These are phyloP conservation scores for Endotricha flammealis DNA, from an alignment of 2,888 invertebrate species.

Conservation along the genomic window DNA sequence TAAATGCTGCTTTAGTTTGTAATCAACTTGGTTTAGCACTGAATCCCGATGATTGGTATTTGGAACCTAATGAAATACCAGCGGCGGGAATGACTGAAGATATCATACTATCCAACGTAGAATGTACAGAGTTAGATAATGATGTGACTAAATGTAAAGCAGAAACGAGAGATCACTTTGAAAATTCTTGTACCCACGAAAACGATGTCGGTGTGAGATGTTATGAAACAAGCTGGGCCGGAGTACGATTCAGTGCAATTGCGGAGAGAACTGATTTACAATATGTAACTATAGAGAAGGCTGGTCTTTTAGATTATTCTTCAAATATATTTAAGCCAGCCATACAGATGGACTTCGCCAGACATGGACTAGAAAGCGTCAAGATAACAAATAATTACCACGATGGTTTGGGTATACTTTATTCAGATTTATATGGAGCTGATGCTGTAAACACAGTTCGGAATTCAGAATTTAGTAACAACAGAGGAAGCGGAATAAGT, in stretches of 20 bases:
- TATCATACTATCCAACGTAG: constrained; percentile 90
- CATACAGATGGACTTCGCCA: constrained; percentile 90
- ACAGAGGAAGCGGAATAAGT: constrained; percentile 92
- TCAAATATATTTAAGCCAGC: constrained; percentile 93
- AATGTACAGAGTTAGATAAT: constrained; percentile 93
- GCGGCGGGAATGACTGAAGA: constrained; percentile 86
- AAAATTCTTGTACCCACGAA: constrained; percentile 91
- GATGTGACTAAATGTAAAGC: constrained; percentile 93
- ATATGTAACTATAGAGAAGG: constrained; percentile 92
- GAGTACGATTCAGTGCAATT: constrained; percentile 91
- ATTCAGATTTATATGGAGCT: constrained; percentile 94
- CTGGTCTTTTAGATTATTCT: constrained; percentile 95
- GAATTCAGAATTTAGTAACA: constrained; percentile 90
- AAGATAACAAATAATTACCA: constrained; percentile 91
- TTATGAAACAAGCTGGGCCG: constrained; percentile 96
- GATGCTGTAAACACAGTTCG: constrained; percentile 89
- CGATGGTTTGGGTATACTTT: constrained; percentile 95
- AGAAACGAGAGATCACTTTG: constrained; percentile 87
- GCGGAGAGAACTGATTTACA: constrained; percentile 92
- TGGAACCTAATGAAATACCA: constrained; percentile 90
- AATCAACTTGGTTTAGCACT: constrained; percentile 95
- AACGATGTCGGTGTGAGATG: constrained; percentile 93
- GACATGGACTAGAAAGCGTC: constrained; percentile 89
- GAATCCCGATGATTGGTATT: constrained; percentile 94
- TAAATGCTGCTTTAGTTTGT: constrained; percentile 95